Base-by-base conservation (phyloP, 2,113 vertebrate genomes). In the Electrona antarctica region DNA sequence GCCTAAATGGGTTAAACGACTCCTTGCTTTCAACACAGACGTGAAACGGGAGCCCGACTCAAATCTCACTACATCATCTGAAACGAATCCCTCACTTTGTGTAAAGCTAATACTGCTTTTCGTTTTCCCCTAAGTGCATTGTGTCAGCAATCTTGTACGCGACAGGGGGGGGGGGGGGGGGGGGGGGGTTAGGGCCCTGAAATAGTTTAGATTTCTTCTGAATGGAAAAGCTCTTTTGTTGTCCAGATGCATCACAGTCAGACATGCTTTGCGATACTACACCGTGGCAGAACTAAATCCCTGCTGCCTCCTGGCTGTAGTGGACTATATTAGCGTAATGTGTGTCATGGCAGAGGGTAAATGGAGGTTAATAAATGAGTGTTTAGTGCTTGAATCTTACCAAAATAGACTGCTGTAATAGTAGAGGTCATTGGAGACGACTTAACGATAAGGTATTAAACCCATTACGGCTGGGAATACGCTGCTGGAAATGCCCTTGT, bases 361-460 rank as follows among this genome's bases (percentile, higher is more conserved):
- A 76, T 49, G 55, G 52, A 64, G 46, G 74, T 12, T 14, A 62
- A 64, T 8, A 15, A 14, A 11, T 3, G 0, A 33, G 57, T 71
- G 73, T 81, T 73, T 79, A 67, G 33, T 61, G 47, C 52, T 67
- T 49, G 60, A 14, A 33, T 29, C 60, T 76, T 12, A 14, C 54
- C 8, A 28, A 69, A 79, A 78, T 2, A 14, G 21, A 68, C 59
- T 62, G 11, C 33, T 56, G 47, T 57, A 54, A 52, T 12, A 46
- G 64, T n/a, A 68, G 62, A 79, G 82, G 69, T 68, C 51, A 56
- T 7, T 74, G 47, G 54, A 71, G 74, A 66, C 58, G 33, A 67
- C 61, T 63, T 60, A 33, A 77, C 1, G 3, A 61, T 49, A 59
- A 80, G 9, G 77, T 9, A 46, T 81, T 60, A 64, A 10, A 15